Percentiles rank a stretch among this genome's conserved stretches.
phyloP scores from a whole-genome alignment of 2,113 vertebrate genomes.

The Hyla sarda region DNA sequence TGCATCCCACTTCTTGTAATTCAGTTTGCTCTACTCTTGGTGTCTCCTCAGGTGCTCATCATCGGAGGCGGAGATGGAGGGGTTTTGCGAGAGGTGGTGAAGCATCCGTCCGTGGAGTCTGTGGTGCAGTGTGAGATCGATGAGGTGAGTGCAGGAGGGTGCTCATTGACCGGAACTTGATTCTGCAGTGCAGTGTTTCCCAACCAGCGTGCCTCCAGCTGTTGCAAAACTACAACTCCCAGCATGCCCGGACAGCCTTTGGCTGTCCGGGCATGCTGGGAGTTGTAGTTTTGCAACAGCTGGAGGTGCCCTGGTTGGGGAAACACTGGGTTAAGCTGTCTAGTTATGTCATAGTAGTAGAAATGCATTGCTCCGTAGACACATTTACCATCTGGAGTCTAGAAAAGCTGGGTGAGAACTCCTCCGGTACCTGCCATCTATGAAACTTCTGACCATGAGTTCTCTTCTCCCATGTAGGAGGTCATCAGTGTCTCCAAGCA shows the following conservation, averaged over 20 bases:
- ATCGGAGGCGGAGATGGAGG: slow-evolving; percentile 96
- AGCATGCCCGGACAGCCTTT: too few relatives aligned
- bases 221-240: too few relatives aligned
- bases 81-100: slow-evolving; percentile 92
- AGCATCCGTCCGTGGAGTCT: slow-evolving; percentile 88
- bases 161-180: neutral
- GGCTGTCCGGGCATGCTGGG: too few relatives aligned
- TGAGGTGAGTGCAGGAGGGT: slow-evolving; percentile 80
- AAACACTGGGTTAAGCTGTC: neutral
- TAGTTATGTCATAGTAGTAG: neutral
- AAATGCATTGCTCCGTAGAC: neutral
- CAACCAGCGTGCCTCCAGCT: too few relatives aligned
- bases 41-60: slow-evolving; percentile 84
- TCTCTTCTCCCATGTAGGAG: slow-evolving; percentile 77
- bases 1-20: too few relatives aligned
- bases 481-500: slow-evolving; percentile 96
- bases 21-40: too few relatives aligned
- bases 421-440: neutral
- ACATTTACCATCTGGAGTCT: neutral
- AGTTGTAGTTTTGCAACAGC: too few relatives aligned
- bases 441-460: neutral
- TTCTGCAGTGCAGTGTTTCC: neutral
- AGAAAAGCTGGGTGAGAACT: neutral
- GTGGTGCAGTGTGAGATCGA: slow-evolving; percentile 97
- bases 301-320: too few relatives aligned